phyloP scores from a whole-genome alignment of 2,113 vertebrate species.

The Motacilla alba region DNA sequence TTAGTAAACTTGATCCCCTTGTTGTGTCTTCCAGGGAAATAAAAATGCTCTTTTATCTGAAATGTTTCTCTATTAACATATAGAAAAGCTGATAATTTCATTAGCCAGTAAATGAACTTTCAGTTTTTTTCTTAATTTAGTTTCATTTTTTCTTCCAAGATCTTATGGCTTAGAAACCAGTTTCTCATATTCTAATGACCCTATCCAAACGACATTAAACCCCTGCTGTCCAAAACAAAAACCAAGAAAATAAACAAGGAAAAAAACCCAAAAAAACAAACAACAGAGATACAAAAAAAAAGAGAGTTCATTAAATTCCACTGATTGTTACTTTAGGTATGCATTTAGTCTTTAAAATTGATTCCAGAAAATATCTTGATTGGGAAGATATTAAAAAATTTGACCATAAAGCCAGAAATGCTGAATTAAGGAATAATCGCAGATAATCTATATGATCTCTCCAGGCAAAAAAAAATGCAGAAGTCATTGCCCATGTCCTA shows the following conservation, averaged over 20 bases:
- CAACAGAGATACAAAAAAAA: neutral
- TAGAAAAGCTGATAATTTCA: neutral
- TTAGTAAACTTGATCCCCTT: neutral
- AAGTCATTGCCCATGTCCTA: neutral
- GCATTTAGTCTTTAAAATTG: neutral
- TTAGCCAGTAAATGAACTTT: neutral
- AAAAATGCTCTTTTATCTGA: neutral
- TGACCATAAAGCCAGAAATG: neutral
- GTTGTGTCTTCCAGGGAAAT: neutral
- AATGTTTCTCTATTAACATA: neutral
- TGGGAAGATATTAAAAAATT: neutral
- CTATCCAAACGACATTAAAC: neutral
- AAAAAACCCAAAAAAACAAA: too few relatives aligned
- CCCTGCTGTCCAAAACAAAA: neutral
- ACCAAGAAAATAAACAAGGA: rapidly evolving
- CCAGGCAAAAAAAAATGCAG: neutral
- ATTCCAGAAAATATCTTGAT: neutral
- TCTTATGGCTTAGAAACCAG: neutral
- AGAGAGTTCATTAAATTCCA: neutral
- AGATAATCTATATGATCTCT: neutral
- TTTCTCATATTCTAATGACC: neutral
- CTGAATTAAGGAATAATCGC: neutral
- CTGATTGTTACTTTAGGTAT: neutral
- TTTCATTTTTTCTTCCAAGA: neutral
- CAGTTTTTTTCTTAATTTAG: neutral